Evolutionary conservation across 2,888 invertebrate genomes (phyloP), one percentile per base, ranked within the genome.

Genomic region (Phaonia tiefii): DNA sequence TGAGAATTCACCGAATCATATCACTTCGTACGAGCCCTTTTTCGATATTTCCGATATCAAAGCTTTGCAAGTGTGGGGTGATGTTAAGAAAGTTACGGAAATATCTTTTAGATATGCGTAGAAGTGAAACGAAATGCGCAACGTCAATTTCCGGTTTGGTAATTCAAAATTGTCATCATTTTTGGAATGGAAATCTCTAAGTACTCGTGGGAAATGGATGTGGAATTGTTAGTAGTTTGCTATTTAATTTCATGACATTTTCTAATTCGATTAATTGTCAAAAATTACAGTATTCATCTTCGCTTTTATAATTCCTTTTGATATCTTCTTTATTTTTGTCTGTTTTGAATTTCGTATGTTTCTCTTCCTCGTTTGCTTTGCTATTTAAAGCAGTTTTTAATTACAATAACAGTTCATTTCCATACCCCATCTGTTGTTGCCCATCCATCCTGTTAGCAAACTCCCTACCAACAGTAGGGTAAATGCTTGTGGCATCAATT

Each of bases 41-140:
- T 86, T 86, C 51, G 84, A 87, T 69, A 85, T 90, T 13, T 83
- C 86, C 54, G 85, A 87, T 15, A 90, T 91, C 39, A 82, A 87
- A 80, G 86, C 89, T 54, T 81, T 91, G 26, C 91, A 91, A 84
- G 86, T 90, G 54, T 90, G 91, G 89, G 90, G 89, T 67, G 90
- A 91, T 86, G 87, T 91, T 22, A 83, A 88, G 79, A 89, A 88
- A 85, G 85, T 91, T 39, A 86, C 86, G 37, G 86, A 88, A 75
- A 83, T 90, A 83, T 85, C 87, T 49, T 86, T 90, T 85, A 83
- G 80, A 78, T 89, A 88, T 81, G 75, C 78, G 75, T 80, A 80
- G 73, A 76, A 69, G 65, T 8, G 31, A n/a, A 26, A 25, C 3
- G 15, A n/a, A 49, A 49, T 17, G 15, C 2, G 5, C 49, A n/a